Base-by-base conservation (phyloP, 1,140 invertebrate genomes). In the Homarus americanus region DNA sequence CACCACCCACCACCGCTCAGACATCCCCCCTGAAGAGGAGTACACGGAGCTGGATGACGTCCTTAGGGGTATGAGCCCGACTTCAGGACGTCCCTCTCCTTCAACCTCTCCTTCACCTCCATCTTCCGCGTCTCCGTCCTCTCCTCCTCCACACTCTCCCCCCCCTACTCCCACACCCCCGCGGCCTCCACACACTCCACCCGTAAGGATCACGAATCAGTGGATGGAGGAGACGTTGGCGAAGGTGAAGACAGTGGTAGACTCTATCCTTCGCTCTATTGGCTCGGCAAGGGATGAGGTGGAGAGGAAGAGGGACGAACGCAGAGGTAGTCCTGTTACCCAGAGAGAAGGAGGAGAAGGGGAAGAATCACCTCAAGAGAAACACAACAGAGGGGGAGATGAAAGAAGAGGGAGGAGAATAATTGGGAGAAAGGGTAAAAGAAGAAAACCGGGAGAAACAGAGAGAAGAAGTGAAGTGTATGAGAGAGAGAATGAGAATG, bases 231-330 rank as follows among this genome's bases (percentile, higher is more conserved):
- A 86, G 41, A 86, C 90, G 17, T 32, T 91, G 49, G 73, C 73
- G n/a, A 86, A 91, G 38, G 90, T 91, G n/a, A 82, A 91, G 78
- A 91, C 58, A 3, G 90, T 91, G 3, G 90, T 91, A 41, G 90
- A 91, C 44, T 91, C 90, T 2, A 82, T 91, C 28, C 63, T 91
- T 10, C 73, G 58, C 17, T 79, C 90, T 53, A 91, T 91, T 34
- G 90, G 90, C 0, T 86, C 82, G n/a, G 76, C 72, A 1, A 86
- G 73, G 15, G 80, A 40, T 1, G 38, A 80, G 34, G 32, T 41
- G 38, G 73, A 87, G 53, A 49, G 20, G n/a, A 53, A 40, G 36
- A 80, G 38, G 17, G 49, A 72, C 12, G n/a, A 85, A 44, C 9
- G n/a, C 15, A 24, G 32, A 24, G 41, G 44, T 53, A n/a, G 17